phyloP scores from a whole-genome alignment of 1,140 invertebrate genomes.

The Elymnias hypermnestra region DNA sequence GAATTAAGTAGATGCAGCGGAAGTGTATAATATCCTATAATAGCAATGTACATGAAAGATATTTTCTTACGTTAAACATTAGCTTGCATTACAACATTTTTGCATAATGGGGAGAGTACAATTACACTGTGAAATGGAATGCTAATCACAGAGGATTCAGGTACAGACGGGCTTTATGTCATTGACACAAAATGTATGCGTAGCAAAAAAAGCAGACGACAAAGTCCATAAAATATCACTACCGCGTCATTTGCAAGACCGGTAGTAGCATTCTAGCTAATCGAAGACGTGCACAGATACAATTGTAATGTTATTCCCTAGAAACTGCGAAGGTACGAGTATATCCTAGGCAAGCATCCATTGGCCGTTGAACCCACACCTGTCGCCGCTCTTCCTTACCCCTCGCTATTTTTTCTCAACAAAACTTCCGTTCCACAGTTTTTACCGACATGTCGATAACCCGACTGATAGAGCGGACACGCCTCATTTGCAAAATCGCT shows the following conservation, averaged over 20 bases:
- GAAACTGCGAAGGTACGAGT: slow-evolving; percentile 31
- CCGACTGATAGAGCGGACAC: slow-evolving; percentile 59
- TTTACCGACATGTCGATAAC: slow-evolving; percentile 64
- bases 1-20: slow-evolving; percentile 11
- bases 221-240: slow-evolving; percentile 23
- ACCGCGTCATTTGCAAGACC: slow-evolving; percentile 36
- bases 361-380: slow-evolving; percentile 64
- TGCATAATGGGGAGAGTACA: slow-evolving; percentile 17
- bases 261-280: slow-evolving; percentile 29
- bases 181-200: slow-evolving; percentile 11
- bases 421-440: slow-evolving; percentile 64
- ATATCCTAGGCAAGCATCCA: slow-evolving; percentile 38
- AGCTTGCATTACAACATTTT: slow-evolving; percentile 24
- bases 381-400: slow-evolving; percentile 48
- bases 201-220: slow-evolving; percentile 13
- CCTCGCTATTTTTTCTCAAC: slow-evolving; percentile 60
- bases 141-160: slow-evolving; percentile 13
- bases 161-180: slow-evolving; percentile 13
- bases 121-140: slow-evolving; percentile 21
- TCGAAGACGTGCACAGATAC: slow-evolving; percentile 33
- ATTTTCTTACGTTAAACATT: slow-evolving; percentile 22
- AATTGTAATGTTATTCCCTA: slow-evolving; percentile 42
- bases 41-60: slow-evolving; percentile 13
- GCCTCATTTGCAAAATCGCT: slow-evolving; percentile 62
- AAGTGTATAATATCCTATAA: slow-evolving; percentile 19